These are phyloP conservation scores for Mythimna pallens DNA, from an alignment of 2,888 invertebrate species.

Conservation along the genomic window DNA sequence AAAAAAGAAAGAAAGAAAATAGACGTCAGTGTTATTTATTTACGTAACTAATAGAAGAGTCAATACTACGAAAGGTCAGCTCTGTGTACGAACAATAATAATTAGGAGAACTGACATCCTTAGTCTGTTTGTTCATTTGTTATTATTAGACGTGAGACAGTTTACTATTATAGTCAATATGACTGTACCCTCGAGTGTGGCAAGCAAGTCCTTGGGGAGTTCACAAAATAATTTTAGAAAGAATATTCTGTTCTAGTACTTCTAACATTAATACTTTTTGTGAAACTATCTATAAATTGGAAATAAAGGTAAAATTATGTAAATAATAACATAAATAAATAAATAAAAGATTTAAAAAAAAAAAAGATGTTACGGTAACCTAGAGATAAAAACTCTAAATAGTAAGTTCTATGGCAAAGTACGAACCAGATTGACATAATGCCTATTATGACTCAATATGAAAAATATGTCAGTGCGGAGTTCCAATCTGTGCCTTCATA, in stretches of 20 bases:
- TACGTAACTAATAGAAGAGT: constrained; percentile 33
- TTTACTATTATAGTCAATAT: neutral
- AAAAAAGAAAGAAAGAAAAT: constrained; percentile 1
- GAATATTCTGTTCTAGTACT: neutral
- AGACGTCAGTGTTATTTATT: constrained; percentile 19
- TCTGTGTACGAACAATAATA: constrained; percentile 40
- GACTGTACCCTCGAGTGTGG: neutral
- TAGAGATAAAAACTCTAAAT: too few relatives aligned
- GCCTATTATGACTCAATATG: too few relatives aligned
- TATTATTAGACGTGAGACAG: neutral
- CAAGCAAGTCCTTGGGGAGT: neutral
- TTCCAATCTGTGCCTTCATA: too few relatives aligned
- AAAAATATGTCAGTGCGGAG: too few relatives aligned
- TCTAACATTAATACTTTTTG: too few relatives aligned
- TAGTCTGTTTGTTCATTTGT: constrained; percentile 32
- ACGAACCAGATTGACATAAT: too few relatives aligned
- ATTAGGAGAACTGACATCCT: constrained; percentile 29
- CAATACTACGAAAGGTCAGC: constrained; percentile 43
- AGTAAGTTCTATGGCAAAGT: too few relatives aligned
- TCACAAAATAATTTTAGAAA: neutral
- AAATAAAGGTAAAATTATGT: too few relatives aligned
- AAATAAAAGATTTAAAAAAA: too few relatives aligned
- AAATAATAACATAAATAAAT: too few relatives aligned
- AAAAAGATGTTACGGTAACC: too few relatives aligned
- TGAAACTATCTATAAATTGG: too few relatives aligned